A percentile compares a stretch with the other conserved stretches of the same genome.
Evolutionary conservation across 2,888 invertebrate genomes (phyloP).

Genomic region (Keiferia lycopersicella): DNA sequence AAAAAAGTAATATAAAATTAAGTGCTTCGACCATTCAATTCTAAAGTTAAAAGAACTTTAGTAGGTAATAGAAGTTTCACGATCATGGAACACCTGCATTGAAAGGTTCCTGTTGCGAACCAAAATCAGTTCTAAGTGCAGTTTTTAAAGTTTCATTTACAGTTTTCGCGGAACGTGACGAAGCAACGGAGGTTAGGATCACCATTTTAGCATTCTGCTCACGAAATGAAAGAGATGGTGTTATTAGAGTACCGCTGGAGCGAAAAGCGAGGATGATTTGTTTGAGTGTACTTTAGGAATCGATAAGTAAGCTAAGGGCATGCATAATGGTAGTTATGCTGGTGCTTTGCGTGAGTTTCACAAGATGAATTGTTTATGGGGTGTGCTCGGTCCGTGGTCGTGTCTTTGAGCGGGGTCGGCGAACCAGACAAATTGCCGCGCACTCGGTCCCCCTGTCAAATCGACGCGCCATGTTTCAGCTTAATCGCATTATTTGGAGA

Average conservation of each 20-base stretch:
- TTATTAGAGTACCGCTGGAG: constrained; percentile 48
- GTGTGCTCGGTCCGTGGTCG: constrained; percentile 41
- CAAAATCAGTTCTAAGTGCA: constrained; percentile 58
- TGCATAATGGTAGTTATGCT: constrained; percentile 52
- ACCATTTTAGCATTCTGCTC: constrained; percentile 57
- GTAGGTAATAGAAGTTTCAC: constrained; percentile 51
- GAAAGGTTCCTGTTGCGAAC: constrained; percentile 45
- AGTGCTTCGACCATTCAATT: constrained; percentile 47
- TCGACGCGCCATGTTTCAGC: constrained; percentile 49
- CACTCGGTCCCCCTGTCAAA: constrained; percentile 55
- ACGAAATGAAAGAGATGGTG: constrained; percentile 55
- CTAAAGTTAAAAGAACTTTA: constrained; percentile 48
- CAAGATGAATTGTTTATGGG: constrained; percentile 65
- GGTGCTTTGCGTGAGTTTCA: constrained; percentile 50
- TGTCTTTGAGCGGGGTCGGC: constrained; percentile 58
- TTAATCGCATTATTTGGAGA: constrained; percentile 64
- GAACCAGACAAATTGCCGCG: constrained; percentile 67
- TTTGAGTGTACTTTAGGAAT: constrained; percentile 55
- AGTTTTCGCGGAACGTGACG: constrained; percentile 45
- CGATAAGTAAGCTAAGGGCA: constrained; percentile 49
- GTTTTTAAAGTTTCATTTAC: constrained; percentile 59
- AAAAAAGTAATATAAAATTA: constrained; percentile 29
- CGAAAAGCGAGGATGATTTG: constrained; percentile 54
- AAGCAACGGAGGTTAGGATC: constrained; percentile 51
- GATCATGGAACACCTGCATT: constrained; percentile 55